phyloP scores from a whole-genome alignment of 1,140 invertebrate species.

The Zaprionus africanus region DNA sequence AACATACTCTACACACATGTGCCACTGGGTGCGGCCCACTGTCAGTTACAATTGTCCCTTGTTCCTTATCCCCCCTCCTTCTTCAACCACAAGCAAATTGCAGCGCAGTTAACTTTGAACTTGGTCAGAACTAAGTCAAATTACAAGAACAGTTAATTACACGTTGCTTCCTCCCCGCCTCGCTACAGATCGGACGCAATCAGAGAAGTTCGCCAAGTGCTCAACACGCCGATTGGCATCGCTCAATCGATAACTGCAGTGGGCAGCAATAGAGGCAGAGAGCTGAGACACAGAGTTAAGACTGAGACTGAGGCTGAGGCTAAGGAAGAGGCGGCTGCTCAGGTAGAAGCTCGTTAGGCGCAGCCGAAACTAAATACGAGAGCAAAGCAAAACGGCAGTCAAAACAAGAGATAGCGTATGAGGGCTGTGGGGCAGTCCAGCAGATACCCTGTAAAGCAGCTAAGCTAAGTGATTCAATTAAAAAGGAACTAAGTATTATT shows the following conservation, averaged over 20 bases:
- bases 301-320: constrained; percentile 18
- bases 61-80: not conserved
- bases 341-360: constrained; percentile 66
- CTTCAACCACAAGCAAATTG: constrained; percentile 39
- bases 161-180: constrained; percentile 23
- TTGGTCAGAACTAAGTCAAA: constrained; percentile 28
- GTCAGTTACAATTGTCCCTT: constrained; percentile 49
- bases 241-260: constrained; percentile 63
- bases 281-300: constrained; percentile 22
- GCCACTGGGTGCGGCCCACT: constrained; percentile 39
- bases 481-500: not conserved
- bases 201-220: constrained; percentile 19
- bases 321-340: constrained; percentile 3
- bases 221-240: constrained; percentile 51
- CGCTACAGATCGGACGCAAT: constrained; percentile 15
- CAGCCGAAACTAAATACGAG: constrained; percentile 54
- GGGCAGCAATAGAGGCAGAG: constrained; percentile 31
- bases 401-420: constrained; percentile 37
- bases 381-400: constrained; percentile 64
- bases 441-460: constrained; percentile 6
- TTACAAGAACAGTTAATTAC: constrained; percentile 49
- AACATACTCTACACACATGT: too few relatives aligned
- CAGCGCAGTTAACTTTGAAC: constrained; percentile 34
- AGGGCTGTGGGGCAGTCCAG: not conserved
- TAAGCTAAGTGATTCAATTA: not conserved